Conservation (phyloP, 2,113 vertebrate species). For the human region GRCh38 chr16:49010501-49011000, state of each 20-base stretch:
- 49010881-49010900: not conserved
- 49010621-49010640: not conserved
- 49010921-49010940: not conserved
- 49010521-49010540: not conserved
- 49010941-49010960: not conserved
- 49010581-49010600: not conserved
- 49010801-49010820: not conserved
- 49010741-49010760: not conserved
- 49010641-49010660: not conserved
- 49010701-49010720: not conserved
- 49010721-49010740: not conserved
- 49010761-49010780: not conserved
- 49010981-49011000: not conserved
- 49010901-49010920: not conserved
- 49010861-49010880: not conserved
- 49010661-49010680: fast-evolving
- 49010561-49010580: not conserved
- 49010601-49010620: not conserved
- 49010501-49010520: not conserved
- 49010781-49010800: fast-evolving
- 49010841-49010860: not conserved
- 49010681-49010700: not conserved
- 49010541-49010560: not conserved
- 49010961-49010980: not conserved
- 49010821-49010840: not conserved